Conservation (phyloP, 2,888 invertebrate genomes). For the Lottia scabra region DNA sequence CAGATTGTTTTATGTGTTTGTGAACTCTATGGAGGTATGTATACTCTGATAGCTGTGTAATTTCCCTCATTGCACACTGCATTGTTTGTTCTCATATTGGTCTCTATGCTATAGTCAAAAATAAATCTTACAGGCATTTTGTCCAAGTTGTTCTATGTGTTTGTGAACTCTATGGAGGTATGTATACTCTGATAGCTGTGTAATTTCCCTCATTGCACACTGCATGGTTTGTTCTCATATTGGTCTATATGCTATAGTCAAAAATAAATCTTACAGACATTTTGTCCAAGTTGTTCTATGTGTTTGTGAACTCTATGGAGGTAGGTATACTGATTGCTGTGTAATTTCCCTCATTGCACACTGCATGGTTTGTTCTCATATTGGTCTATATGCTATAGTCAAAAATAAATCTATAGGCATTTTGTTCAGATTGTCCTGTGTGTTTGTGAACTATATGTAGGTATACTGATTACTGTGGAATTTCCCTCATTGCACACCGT, state of each 20-base stretch:
- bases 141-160: constrained; percentile 62
- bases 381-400: constrained; percentile 58
- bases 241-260: constrained; percentile 58
- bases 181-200: constrained; percentile 17
- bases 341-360: no score
- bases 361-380: no score
- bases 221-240: constrained; percentile 47
- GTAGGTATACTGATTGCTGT: constrained; percentile 37
- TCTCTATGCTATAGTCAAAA: constrained; percentile 55
- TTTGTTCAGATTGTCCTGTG: constrained; percentile 62
- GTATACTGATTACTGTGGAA: background rate
- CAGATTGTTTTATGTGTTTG: constrained; percentile 63
- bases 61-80: constrained; percentile 12
- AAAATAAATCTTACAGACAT: constrained; percentile 54
- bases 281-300: constrained; percentile 62
- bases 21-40: constrained; percentile 66
- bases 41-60: background rate
- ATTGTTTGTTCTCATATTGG: constrained; percentile 49
- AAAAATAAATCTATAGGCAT: constrained; percentile 52
- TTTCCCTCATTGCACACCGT: no score
- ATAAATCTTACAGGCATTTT: constrained; percentile 57
- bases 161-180: constrained; percentile 67
- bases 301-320: constrained; percentile 66
- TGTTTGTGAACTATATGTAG: constrained; percentile 66
- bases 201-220: background rate